phyloP scores from a whole-genome alignment of 2,113 vertebrate genomes.

The Pollimyrus isidori region DNA sequence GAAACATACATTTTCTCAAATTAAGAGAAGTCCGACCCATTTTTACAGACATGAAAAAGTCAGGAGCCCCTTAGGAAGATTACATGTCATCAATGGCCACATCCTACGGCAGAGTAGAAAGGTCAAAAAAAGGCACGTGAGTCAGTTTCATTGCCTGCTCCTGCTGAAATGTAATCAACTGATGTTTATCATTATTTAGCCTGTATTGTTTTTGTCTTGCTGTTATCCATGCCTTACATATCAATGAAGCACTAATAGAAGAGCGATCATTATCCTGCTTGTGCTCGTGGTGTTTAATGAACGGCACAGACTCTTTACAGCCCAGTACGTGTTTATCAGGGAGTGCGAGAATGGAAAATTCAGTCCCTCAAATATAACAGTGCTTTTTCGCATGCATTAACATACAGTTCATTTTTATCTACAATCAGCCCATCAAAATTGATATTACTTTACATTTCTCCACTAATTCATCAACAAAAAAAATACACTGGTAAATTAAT shows the following conservation, averaged over 20 bases:
- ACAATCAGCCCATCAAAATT: neutral
- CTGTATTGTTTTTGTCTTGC: neutral
- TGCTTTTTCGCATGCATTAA: neutral
- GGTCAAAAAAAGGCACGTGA: neutral
- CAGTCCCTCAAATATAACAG: neutral
- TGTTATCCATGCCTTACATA: constrained; percentile 1
- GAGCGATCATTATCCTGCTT: neutral
- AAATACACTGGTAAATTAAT: neutral
- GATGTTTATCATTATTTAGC: neutral
- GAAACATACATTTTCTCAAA: neutral
- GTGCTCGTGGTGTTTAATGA: constrained; percentile 5
- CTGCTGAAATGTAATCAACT: neutral
- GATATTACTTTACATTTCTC: neutral
- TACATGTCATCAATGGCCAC: neutral
- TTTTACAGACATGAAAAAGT: neutral
- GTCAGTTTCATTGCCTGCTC: neutral
- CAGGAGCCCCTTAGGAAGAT: neutral
- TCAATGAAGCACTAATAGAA: neutral
- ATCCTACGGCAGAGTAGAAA: neutral
- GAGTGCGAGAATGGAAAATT: neutral
- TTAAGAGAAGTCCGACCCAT: neutral
- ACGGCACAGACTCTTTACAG: neutral
- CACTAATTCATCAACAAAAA: neutral
- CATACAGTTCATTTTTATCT: neutral
- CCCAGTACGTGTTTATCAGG: constrained; percentile 33